Percentiles rank a stretch among this genome's conserved stretches.
These are phyloP conservation scores for Channa striata DNA, from an alignment of 2,797 vertebrate species.

Conservation along the genomic window DNA sequence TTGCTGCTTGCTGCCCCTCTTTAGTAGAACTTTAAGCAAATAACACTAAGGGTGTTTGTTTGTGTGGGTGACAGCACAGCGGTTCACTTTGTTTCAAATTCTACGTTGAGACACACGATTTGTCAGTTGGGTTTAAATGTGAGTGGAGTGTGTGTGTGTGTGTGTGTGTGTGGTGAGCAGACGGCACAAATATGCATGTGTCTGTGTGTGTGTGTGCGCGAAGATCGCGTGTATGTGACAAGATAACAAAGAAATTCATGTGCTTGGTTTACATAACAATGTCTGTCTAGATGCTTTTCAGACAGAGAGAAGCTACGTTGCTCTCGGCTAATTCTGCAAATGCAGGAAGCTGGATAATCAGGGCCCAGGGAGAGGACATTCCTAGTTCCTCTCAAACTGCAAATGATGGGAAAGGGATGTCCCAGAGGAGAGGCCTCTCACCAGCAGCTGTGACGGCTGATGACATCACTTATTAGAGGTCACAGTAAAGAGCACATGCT, in stretches of 20 bases:
- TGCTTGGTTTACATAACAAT: constrained; percentile 47
- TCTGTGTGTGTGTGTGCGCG: constrained; percentile 4
- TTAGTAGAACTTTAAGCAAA: constrained; percentile 35
- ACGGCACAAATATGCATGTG: background rate
- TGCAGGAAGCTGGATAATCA: constrained; percentile 45
- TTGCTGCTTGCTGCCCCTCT: constrained; percentile 11
- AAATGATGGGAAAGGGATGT: constrained; percentile 49
- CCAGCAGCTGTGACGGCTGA: constrained; percentile 55
- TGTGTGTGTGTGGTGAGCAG: background rate
- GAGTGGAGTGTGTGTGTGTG: background rate
- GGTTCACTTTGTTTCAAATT: constrained; percentile 44
- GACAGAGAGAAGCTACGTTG: constrained; percentile 19
- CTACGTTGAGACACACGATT: constrained; percentile 33
- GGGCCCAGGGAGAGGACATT: constrained; percentile 69
- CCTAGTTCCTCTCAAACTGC: constrained; percentile 50
- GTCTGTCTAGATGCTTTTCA: constrained; percentile 10
- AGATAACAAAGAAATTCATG: constrained; percentile 43
- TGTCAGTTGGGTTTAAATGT: constrained; percentile 26
- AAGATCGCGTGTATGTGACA: constrained; percentile 29
- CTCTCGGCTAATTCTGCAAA: constrained; percentile 48
- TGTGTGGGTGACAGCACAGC: constrained; percentile 29
- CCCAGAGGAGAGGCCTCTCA: constrained; percentile 56
- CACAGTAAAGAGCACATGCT: constrained; percentile 62
- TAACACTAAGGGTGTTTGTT: constrained; percentile 30
- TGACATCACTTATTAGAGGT: constrained; percentile 77